Base-by-base conservation (phyloP, 2,888 invertebrate genomes). In the Drosophila infuscata region DNA sequence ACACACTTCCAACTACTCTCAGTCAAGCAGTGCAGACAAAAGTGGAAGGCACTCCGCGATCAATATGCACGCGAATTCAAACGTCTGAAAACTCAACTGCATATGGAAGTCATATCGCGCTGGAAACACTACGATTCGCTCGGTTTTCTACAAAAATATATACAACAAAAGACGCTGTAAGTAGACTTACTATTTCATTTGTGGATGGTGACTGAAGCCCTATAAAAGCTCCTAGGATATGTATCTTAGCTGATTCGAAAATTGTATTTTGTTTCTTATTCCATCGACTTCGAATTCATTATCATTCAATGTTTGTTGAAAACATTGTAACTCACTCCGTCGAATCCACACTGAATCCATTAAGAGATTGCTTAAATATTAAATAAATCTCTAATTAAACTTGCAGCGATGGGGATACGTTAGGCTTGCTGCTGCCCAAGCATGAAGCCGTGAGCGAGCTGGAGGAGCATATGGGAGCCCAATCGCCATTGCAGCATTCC, bases 41-140 rank as follows among this genome's bases (percentile, higher is more conserved):
- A 92, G 63, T 92, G 92, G 92, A 92, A 92, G 67, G 92, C 92
- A 1, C 70, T 92, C 9, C 81, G 92, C 3, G 92, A 92, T 70
- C 92, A 92, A 70, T 92, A 91, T 64, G 92, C 92, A 30, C 85
- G 92, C 0, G 92, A 92, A 61, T 91, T 91, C 60, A 92, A 92
- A 77, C 92, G 92, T n/a, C 69, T 92, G 20, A 89, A 89, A 49
- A 83, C 85, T 15, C 84, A 89, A 25, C 68, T 83, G 17, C 82
- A 88, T 63, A 70, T 79, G 9, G 89, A 90, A 9, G 79, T 83
- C 29, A 76, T 82, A 54, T 89, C 92, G 6, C 89, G 92, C 11
- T 92, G 92, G 92, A 92, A 92, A 60, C 92, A 92, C 70, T 92
- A 92, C 41, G 92, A 92, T 64, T 92, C 91, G 0, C 82, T 92